A percentile compares a stretch with the other conserved stretches of the same genome.
These are phyloP conservation scores for Manis crassicaudata DNA, from an alignment of 2,797 vertebrate genomes.

Conservation along the genomic window DNA sequence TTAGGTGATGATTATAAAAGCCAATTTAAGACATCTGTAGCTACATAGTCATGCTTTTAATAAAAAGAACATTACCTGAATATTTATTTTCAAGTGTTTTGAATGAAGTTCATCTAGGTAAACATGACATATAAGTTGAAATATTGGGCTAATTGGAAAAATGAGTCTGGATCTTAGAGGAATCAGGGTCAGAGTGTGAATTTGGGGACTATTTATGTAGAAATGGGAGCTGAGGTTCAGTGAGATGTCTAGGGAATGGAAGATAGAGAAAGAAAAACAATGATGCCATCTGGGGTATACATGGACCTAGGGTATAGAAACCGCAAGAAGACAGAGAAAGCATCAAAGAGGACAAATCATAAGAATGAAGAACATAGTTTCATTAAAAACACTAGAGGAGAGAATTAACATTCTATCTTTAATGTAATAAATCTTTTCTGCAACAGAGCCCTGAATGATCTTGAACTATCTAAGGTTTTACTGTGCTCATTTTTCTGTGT, in stretches of 20 bases:
- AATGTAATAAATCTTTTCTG: not conserved
- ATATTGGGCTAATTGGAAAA: not conserved
- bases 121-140: not conserved
- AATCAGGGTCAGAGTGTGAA: not conserved
- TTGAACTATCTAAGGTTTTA: not conserved
- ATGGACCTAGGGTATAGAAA: not conserved
- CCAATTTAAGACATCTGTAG: not conserved
- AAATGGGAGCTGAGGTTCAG: not conserved
- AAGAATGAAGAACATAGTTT: not conserved
- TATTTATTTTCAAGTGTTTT: constrained; percentile 6
- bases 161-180: not conserved
- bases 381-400: not conserved
- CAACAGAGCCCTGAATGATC: not conserved
- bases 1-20: constrained; percentile 25
- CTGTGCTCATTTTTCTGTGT: constrained; percentile 23
- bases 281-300: not conserved
- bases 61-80: not conserved
- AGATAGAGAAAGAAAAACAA: not conserved
- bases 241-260: not conserved
- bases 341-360: not conserved
- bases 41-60: not conserved
- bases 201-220: not conserved
- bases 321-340: not conserved
- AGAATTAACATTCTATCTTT: not conserved
- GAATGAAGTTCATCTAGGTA: not conserved